Evolutionary conservation across 2,113 vertebrate species (phyloP).

Genomic region (Zapornia atra): DNA sequence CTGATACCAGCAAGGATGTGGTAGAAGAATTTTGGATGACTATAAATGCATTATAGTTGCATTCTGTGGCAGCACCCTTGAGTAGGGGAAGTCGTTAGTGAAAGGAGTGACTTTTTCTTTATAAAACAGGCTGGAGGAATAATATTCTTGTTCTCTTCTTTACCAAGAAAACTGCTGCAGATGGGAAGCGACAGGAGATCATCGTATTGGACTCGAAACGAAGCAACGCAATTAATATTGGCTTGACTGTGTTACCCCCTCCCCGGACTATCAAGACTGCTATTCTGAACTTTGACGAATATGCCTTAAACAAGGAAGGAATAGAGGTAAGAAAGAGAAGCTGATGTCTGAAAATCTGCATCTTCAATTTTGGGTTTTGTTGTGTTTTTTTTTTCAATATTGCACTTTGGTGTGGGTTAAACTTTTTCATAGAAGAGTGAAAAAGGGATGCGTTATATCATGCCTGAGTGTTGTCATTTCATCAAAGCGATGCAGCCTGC

Average conservation of each 20-base stretch:
- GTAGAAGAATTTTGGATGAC: neutral
- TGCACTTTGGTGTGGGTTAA: neutral
- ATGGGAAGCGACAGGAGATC: constrained; percentile 96
- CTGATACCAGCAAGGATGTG: neutral
- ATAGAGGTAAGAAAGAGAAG: constrained; percentile 87
- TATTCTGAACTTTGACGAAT: constrained; percentile 98
- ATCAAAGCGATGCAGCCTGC: neutral
- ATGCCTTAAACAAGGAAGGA: constrained; percentile 98
- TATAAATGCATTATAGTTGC: neutral
- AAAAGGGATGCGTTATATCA: neutral
- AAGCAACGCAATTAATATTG: constrained; percentile 97
- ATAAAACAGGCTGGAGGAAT: neutral
- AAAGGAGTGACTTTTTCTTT: neutral
- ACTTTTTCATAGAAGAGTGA: neutral
- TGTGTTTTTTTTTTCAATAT: neutral
- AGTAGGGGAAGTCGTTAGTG: neutral
- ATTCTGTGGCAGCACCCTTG: neutral
- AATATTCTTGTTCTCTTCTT: constrained; percentile 45
- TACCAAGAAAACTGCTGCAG: constrained; percentile 91
- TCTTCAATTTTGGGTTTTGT: neutral
- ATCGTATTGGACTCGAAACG: constrained; percentile 96
- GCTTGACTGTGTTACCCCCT: constrained; percentile 94
- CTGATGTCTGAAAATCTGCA: neutral
- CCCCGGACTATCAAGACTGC: constrained; percentile 97
- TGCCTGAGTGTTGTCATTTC: neutral